Evolutionary conservation across 2,888 invertebrate genomes (phyloP), one percentile per base, ranked within the genome.

Genomic region (Drosophila crucigera): DNA sequence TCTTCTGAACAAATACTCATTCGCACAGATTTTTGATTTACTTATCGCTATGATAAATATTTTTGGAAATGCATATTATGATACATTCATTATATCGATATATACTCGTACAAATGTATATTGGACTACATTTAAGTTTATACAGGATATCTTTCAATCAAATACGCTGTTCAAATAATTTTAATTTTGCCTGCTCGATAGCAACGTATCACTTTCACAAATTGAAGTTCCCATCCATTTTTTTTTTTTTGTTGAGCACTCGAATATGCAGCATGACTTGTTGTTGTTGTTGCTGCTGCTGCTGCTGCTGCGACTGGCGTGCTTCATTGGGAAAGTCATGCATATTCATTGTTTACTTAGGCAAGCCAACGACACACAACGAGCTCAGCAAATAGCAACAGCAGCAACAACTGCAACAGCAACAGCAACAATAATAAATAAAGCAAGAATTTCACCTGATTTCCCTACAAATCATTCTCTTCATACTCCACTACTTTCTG

Each of bases 331-430:
- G 39, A 71, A 75, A 89, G 79, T 91, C 91, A 91, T 88, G 84
- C 91, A 90, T 88, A 88, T 91, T 91, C 87, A 88, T 88, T 90
- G 91, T 90, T 91, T 88, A 89, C 83, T 83, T 76, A 69, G 71
- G 64, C 55, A 82, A 78, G 66, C 79, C 68, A 78, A 82, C 79
- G 43, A 58, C 35, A 49, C 59, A 73, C 74, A 68, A 66, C 69
- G 53, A 69, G 41, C 66, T 70, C 67, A 83, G 70, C 68, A 65
- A 19, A 25, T 55, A 64, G 25, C 43, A 56, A 16, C 55, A 56
- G 41, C 62, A 62, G n/a, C 70, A 75, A 2, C 58, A 55, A 11
- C 49, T 28, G 19, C 50, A 53, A 31, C 35, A 54, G 6, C 41
- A 52, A 54, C 58, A 71, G 33, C 63, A 55, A 62, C 58, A 71